These are phyloP conservation scores for Ibidorhyncha struthersii DNA, from an alignment of 2,113 vertebrate genomes.

Conservation along the genomic window DNA sequence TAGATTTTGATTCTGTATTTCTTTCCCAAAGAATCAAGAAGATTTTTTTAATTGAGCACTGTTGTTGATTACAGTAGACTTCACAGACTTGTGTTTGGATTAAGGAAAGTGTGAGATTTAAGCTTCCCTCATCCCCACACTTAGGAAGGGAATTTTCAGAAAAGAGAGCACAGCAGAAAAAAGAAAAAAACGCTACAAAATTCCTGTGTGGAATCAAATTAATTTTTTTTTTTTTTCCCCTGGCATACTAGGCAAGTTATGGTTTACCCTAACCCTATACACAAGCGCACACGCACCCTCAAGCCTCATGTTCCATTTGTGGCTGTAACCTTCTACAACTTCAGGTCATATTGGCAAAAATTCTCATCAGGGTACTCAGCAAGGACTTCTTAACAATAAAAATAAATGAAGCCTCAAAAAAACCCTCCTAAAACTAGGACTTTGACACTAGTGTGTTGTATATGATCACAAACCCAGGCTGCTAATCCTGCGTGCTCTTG, in stretches of 20 bases:
- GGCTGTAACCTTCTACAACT: background rate
- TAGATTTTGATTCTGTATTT: background rate
- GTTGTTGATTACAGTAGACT: background rate
- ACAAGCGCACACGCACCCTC: accelerated
- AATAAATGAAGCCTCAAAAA: background rate
- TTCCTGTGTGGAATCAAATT: background rate
- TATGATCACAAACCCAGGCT: background rate
- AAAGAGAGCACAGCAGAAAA: background rate
- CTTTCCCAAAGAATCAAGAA: background rate
- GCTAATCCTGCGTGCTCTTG: background rate
- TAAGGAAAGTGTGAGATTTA: background rate
- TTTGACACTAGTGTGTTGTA: background rate
- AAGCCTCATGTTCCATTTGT: background rate
- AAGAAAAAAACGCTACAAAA: background rate
- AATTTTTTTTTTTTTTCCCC: background rate
- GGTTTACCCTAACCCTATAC: background rate
- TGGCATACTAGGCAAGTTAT: background rate
- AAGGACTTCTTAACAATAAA: background rate
- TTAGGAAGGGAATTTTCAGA: background rate
- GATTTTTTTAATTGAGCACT: background rate
- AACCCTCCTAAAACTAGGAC: background rate
- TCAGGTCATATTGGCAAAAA: background rate
- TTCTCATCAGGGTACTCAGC: background rate
- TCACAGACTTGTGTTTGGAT: background rate
- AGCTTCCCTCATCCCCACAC: background rate